Evolutionary conservation across 64 coral and sea anemone genomes (phyloP), one percentile per base, ranked within the genome.

Genomic region (Orbicella faveolata): DNA sequence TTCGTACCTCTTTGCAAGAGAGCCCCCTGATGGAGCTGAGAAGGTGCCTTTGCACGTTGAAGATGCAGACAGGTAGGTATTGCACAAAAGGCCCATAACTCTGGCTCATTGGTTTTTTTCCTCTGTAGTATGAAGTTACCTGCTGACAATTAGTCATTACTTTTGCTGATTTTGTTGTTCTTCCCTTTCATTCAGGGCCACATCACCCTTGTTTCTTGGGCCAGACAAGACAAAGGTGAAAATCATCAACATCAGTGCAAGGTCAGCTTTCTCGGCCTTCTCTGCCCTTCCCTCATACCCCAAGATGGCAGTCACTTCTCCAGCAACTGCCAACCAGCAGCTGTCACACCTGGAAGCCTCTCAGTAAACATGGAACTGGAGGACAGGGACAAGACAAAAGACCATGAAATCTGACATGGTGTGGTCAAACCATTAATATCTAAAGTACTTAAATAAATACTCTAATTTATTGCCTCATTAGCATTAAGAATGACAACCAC

Each of bases 21-120:
- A 98, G 20, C 96, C 96, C 57, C 96, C 96, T 54, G 96, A 98
- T 86, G 96, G 96, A 36, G 96, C 96, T 10, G 96, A 98, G 84
- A 98, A 98, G 66, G 96, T 98, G 10, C 93, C 90, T 34, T 81
- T 90, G 15, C 93, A 95, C 88, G 76, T 98, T 62, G 96, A 98
- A 88, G 96, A 98, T 85, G 16, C 80, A 67, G 93, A 86, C 63
- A 70, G 84, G 95, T 96, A 17, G 91, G 87, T 51, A 0, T 14
- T 23, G 5, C 13, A 70, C 14, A 23, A 57, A 30, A 33, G 5
- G 9, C 0, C 26, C 3, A 79, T 21, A 79, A 48, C 11, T 79
- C 14, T 44, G 18, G 35, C 23, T 52, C 13, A 52, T 52, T 79
- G 37, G 54, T 48, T 37, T 21, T 19, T 48, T 18, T 48, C 6